Base-by-base conservation (phyloP, 2,113 vertebrate species). In the Gobiocypris rarus region DNA sequence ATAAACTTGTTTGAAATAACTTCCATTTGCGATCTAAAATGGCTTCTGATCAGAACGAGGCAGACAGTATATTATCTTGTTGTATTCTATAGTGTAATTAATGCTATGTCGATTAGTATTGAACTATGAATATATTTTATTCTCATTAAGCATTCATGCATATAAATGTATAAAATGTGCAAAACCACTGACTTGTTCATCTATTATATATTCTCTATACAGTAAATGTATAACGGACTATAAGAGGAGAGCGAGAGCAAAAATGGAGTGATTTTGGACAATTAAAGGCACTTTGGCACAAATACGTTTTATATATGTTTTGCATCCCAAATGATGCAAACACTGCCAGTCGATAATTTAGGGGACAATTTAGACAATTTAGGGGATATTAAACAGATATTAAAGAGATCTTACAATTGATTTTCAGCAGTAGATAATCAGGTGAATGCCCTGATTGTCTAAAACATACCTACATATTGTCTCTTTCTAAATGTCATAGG, bases 381-480 rank as follows among this genome's bases (percentile, higher is more conserved):
- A 19, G 19, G 9, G 56, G 4, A 38, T 24, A 6, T 7, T 52
- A 52, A 52, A 5, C 6, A 15, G 1, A 26, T 26, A 10, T 59
- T n/a, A 22, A 69, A 69, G 65, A 67, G 3, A 22, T 69, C 34
- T 41, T 69, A 22, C 41, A 31, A 31, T 17, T 69, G 17, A 69
- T 69, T 38, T 41, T 70, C 19, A 41, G 9, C 11, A n/a, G 9
- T 22, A 69, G 17, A 69, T 8, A 77, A 59, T 31, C 31, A 63
- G 14, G 2, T 65, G 26, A 67, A 13, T 75, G 22, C 56, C 50
- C 71, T 43, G 61, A 65, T 73, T 43, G 41, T 22, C 75, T 63
- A 26, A n/a, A 28, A 52, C 58, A 83, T 56, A 83, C 56, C n/a
- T 82, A 63, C 17, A 58, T 28, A 58, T 71, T 78, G 71, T 54